Base-by-base conservation (phyloP, 2,797 vertebrate species). In the Manis pentadactyla region DNA sequence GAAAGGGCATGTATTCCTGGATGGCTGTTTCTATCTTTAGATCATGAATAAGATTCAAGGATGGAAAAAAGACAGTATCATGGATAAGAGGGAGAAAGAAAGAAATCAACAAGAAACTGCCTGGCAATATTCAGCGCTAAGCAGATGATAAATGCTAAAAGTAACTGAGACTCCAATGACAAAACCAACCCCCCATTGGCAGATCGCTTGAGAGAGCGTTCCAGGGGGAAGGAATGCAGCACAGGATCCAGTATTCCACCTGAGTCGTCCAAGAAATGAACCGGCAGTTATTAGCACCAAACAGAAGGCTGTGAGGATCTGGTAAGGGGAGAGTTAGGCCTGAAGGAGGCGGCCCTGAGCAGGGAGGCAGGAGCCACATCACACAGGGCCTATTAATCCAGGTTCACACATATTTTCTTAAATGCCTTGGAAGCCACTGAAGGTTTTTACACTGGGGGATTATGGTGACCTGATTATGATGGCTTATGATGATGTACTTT, bases 401-500 rank as follows among this genome's bases (percentile, higher is more conserved):
- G 37, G 17, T 61, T 2, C 21, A 61, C 75, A 27, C 61, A 42
- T 21, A 61, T 61, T 83, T 95, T 96, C 57, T 86, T 84, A 74
- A 95, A 46, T 18, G 27, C n/a, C 4, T 39, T 46, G 42, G 46
- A 96, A 92, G 25, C n/a, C 49, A 55, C 4, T 3, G 51, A 69
- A 57, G 5, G 29, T 29, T 93, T 84, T 93, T 57, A 78, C 55
- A 0, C 11, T 88, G 78, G 73, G 81, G 21, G 51, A 39, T 51
- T 46, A 69, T 29, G 69, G 34, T 66, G 63, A 71, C 79, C 7
- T 34, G 42, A 84, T 91, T 68, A 86, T 51, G 29, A 61, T 89
- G 82, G 77, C 68, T 97, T 81, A 91, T 23, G 49, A 89, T 95
- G 86, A 77, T 91, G 87, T 55, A 75, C 59, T 96, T 95, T 82